A percentile compares a stretch with the other conserved stretches of the same genome.
These are phyloP conservation scores for Dicerorhinus sumatrensis DNA, from an alignment of 2,113 vertebrate species.

Conservation along the genomic window DNA sequence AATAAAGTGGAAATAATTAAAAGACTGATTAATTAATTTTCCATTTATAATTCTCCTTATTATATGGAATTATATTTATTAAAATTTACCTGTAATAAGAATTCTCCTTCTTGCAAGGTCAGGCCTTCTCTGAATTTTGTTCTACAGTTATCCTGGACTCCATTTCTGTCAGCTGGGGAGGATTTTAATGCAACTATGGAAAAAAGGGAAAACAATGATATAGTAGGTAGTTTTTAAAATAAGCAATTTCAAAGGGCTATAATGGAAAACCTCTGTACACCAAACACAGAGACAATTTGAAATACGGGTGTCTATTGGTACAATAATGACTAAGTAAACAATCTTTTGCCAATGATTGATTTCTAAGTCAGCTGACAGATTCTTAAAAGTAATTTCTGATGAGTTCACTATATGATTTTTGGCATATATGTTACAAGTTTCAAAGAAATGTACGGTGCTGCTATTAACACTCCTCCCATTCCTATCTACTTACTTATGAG, in stretches of 20 bases:
- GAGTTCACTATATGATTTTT: neutral
- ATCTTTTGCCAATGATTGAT: neutral
- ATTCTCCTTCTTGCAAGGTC: conserved; percentile 89
- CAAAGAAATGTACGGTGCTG: neutral
- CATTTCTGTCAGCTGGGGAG: conserved; percentile 83
- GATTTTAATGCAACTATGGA: conserved; percentile 89
- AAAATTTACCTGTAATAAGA: conserved; percentile 89
- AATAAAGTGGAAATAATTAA: neutral
- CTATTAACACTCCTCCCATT: neutral
- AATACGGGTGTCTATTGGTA: neutral
- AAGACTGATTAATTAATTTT: neutral
- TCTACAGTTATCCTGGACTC: conserved; percentile 82
- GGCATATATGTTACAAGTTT: neutral
- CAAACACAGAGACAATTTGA: neutral
- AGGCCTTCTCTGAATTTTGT: conserved; percentile 79
- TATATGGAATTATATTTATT: neutral
- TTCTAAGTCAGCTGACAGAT: neutral
- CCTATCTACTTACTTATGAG: neutral
- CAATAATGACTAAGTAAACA: neutral
- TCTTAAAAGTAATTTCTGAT: neutral
- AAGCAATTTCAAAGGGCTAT: neutral
- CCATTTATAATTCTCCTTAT: neutral
- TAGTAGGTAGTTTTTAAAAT: neutral
- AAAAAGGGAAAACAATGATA: neutral
- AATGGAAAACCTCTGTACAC: neutral